phyloP scores from a whole-genome alignment of 2,888 invertebrate genomes.

The Caenorhabditis plicata region DNA sequence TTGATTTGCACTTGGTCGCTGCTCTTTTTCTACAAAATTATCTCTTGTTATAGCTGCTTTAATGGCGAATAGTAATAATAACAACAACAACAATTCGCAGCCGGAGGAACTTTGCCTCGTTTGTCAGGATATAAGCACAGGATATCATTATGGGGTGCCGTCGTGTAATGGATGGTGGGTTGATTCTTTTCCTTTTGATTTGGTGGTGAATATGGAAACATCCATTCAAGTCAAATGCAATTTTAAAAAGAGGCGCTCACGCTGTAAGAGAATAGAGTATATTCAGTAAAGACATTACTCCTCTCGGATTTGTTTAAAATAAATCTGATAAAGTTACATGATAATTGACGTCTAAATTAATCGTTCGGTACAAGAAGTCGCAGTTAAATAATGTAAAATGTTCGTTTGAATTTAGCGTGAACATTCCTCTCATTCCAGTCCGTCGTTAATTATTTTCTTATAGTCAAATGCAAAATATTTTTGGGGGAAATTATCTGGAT shows the following conservation, averaged over 20 bases:
- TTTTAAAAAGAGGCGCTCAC: conserved; percentile 64
- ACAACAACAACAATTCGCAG: conserved; percentile 35
- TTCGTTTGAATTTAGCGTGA: too few species aligned
- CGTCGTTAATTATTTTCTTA: too few species aligned
- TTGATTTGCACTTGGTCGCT: too few species aligned
- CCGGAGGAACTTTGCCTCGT: conserved; percentile 52
- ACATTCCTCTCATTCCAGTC: too few species aligned
- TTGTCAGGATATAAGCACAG: conserved; percentile 59
- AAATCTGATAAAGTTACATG: too few species aligned
- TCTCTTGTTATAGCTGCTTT: conserved; percentile 5
- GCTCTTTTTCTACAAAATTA: conserved; percentile 2
- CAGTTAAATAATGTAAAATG: too few species aligned
- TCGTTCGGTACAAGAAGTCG: too few species aligned
- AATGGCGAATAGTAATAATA: conserved; percentile 15
- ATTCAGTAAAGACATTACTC: too few species aligned
- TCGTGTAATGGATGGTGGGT: conserved; percentile 62
- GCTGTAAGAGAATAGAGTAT: conserved; percentile 64
- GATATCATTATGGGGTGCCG: conserved; percentile 62
- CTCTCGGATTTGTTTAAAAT: too few species aligned
- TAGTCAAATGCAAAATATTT: too few species aligned
- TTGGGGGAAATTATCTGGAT: too few species aligned
- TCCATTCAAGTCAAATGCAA: neutral
- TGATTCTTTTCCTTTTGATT: neutral
- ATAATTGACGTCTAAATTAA: too few species aligned
- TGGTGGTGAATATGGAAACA: neutral